Base-by-base conservation (phyloP, 53 echinoderm and acorn worm genomes). In the Hippasteria phrygiana region DNA sequence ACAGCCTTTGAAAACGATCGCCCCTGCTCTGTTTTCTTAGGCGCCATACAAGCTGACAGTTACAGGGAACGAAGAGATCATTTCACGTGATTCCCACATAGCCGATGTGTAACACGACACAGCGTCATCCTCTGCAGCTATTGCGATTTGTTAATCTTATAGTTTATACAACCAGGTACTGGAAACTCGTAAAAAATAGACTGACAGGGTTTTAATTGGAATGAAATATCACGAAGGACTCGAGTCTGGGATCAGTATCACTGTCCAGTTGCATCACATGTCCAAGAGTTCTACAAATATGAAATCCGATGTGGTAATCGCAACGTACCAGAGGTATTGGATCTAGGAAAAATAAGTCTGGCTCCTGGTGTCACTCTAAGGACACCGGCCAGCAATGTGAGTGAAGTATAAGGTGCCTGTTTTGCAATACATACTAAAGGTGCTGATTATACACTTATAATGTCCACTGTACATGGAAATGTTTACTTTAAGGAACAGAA, bases 191-290 rank as follows among this genome's bases (percentile, higher is more conserved):
- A 67, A 45, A 26, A 16, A 26, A 26, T 24, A 85, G 37, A 85
- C 85, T 85, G 71, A 35, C 50, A 50, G 85, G 33, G 71, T 85
- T 85, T 85, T 85, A 71, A 69, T 85, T 85, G 85, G 71, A 71
- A 85, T 46, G 35, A 36, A 85, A 85, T 71, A 47, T 48, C 51
- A 70, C 12, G 48, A 71, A 63, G 55, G 59, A 27, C 20, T 34
- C 81, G 10, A n/a, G 62, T 43, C 14, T 16, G 66, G 22, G 32
- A 33, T 34, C 70, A 32, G 33, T 47, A 38, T 39, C 71, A 71
- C 70, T 85, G 71, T 85, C 85, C 75, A 29, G 75, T 75, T 28
- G 45, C 1, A 32, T 70, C 71, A 85, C 43, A 85, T 22, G 71
- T 51, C 85, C 71, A 35, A 35, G 42, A 65, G 85, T 13, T 50